phyloP scores from a whole-genome alignment of 2,888 invertebrate species.

The Leptarthrus brevirostris region DNA sequence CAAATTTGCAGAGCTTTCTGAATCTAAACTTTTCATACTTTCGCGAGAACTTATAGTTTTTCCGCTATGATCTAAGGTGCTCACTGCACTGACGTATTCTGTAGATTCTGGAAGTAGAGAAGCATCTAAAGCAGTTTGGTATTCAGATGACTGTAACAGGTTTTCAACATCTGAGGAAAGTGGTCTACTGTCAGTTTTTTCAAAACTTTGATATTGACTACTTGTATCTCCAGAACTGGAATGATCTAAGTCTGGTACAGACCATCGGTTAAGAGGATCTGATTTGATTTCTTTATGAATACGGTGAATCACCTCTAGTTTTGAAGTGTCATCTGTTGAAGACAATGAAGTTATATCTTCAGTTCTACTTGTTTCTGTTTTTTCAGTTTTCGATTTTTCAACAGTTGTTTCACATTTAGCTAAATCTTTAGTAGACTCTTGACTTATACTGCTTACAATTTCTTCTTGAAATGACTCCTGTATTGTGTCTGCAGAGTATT shows the following conservation, averaged over 20 bases:
- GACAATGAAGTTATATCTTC: slow-evolving; percentile 53
- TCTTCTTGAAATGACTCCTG: slow-evolving; percentile 61
- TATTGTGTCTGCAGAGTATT: slow-evolving; percentile 64
- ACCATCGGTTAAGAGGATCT: slow-evolving; percentile 73
- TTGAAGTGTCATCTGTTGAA: slow-evolving; percentile 48
- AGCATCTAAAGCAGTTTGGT: slow-evolving; percentile 85
- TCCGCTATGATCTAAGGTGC: slow-evolving; percentile 72
- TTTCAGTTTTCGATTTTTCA: slow-evolving; percentile 34
- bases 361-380: slow-evolving; percentile 15
- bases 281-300: slow-evolving; percentile 66
- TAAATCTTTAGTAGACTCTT: slow-evolving; percentile 61
- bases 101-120: slow-evolving; percentile 82
- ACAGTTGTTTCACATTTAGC: background rate
- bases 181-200: slow-evolving; percentile 82
- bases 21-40: slow-evolving; percentile 90
- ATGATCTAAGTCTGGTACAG: slow-evolving; percentile 83
- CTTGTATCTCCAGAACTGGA: slow-evolving; percentile 83
- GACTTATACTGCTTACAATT: slow-evolving; percentile 59
- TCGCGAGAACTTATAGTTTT: slow-evolving; percentile 80
- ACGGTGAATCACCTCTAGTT: slow-evolving; percentile 60
- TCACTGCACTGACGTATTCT: slow-evolving; percentile 87
- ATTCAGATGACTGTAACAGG: slow-evolving; percentile 84
- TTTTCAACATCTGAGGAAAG: slow-evolving; percentile 89
- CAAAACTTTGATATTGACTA: slow-evolving; percentile 89
- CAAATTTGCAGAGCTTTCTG: slow-evolving; percentile 88